Percentiles rank a stretch among this genome's conserved stretches.
These are phyloP conservation scores for Nerophis ophidion DNA, from an alignment of 2,113 vertebrate genomes.

Conservation along the genomic window DNA sequence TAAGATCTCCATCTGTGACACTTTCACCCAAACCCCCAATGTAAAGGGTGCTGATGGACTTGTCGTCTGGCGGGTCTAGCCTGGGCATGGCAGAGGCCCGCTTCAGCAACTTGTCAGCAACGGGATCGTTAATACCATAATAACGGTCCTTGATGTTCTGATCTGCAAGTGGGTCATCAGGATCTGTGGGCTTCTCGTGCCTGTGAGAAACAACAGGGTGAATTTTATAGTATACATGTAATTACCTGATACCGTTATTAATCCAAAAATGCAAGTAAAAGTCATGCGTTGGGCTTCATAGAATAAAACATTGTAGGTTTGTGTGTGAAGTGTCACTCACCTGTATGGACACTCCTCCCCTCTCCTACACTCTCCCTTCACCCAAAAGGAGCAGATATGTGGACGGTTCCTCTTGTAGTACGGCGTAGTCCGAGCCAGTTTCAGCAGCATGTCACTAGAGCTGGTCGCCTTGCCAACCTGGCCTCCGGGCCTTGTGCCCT, in stretches of 20 bases:
- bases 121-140: slow-evolving; percentile 96
- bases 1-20: slow-evolving; percentile 91
- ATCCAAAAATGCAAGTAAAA: neutral
- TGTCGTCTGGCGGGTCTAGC: slow-evolving; percentile 92
- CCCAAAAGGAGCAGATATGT: slow-evolving; percentile 99
- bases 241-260: neutral
- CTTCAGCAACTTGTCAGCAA: slow-evolving; percentile 94
- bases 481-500: slow-evolving; percentile 88
- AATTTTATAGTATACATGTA: neutral
- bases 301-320: neutral
- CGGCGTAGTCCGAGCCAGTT: slow-evolving; percentile 92
- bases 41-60: slow-evolving; percentile 91
- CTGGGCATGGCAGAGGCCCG: slow-evolving; percentile 95
- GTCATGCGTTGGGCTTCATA: neutral
- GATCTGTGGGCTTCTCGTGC: slow-evolving; percentile 97
- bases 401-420: slow-evolving; percentile 98
- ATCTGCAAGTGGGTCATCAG: slow-evolving; percentile 94
- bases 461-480: slow-evolving; percentile 88
- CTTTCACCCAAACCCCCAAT: slow-evolving; percentile 92
- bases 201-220: slow-evolving; percentile 51
- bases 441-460: slow-evolving; percentile 95
- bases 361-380: slow-evolving; percentile 97
- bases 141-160: slow-evolving; percentile 98
- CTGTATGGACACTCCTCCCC: slow-evolving; percentile 98
- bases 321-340: slow-evolving; percentile 48